Base-by-base conservation (phyloP, 2,888 invertebrate genomes). In the Synergus laeviventris region DNA sequence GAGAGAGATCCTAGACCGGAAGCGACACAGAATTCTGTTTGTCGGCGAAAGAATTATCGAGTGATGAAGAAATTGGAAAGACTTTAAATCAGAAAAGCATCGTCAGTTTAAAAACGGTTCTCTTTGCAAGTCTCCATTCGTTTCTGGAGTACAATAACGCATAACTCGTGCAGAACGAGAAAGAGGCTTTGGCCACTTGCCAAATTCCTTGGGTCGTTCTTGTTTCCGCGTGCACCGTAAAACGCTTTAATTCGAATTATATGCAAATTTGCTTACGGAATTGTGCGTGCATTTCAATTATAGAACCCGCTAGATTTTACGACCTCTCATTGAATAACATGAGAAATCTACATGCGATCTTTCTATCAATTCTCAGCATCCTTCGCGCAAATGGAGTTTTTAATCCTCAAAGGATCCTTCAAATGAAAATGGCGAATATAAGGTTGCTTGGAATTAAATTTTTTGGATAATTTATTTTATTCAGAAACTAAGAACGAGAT, bases 221-320 rank as follows among this genome's bases (percentile, higher is more conserved):
- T 21, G 42, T 64, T 64, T 64, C n/a, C 42, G 39, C 14, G 42
- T 42, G 39, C 64, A 11, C 45, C 75, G 54, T 31, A 74, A 31
- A 45, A 76, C 73, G 80, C 56, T 81, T 81, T 83, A 81, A 84
- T 82, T 74, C 73, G 76, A 81, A 84, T 85, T 82, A 81, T 81
- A 82, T 80, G 80, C 78, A 80, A 80, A 80, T 80, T 76, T 14
- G 36, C 77, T 60, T 74, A 62, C 78, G 74, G 77, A 61, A 78
- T 49, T 74, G 59, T 31, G 64, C 61, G 49, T 61, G 36, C 49
- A 66, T 75, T 81, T 84, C 81, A 83, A 84, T 82, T 82, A 81
- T 83, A 81, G 79, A 59, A 56, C 39, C 64, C 31, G 73, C n/a
- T 66, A 54, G 56, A 60, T 36, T 84, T 81, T 82, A 80, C 74